phyloP scores from a whole-genome alignment of 2,888 invertebrate genomes.

The Epicampocera succincta region DNA sequence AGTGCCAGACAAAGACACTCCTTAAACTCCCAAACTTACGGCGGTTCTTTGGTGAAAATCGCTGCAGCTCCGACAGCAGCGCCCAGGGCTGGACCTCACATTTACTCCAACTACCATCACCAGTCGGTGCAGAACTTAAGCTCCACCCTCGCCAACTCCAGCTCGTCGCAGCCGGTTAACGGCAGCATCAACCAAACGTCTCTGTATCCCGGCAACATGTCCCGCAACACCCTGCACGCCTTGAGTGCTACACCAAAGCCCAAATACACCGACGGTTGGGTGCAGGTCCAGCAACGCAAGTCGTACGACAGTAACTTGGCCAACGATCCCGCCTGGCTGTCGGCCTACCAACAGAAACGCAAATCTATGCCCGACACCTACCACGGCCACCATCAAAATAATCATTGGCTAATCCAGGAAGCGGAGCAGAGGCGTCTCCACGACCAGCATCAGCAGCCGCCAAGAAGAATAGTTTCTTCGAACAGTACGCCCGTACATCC shows the following conservation, averaged over 20 bases:
- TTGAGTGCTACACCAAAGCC: slow-evolving; percentile 90
- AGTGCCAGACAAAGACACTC: slow-evolving; percentile 72
- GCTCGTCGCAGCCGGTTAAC: background rate
- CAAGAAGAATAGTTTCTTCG: slow-evolving; percentile 74
- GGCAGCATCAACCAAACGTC: slow-evolving; percentile 71
- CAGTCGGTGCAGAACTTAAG: slow-evolving; percentile 77
- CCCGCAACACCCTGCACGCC: slow-evolving; percentile 86
- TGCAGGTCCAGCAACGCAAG: slow-evolving; percentile 79
- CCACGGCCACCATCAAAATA: slow-evolving; percentile 77
- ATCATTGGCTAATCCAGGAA: slow-evolving; percentile 97
- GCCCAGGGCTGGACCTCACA: slow-evolving; percentile 64
- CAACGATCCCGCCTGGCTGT: slow-evolving; percentile 80
- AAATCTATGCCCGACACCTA: slow-evolving; percentile 85
- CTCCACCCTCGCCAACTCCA: slow-evolving; percentile 8
- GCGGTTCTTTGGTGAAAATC: slow-evolving; percentile 78
- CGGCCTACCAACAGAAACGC: slow-evolving; percentile 87
- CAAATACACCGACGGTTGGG: slow-evolving; percentile 85
- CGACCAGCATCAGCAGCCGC: slow-evolving; percentile 81
- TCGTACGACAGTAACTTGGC: slow-evolving; percentile 75
- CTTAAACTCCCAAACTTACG: slow-evolving; percentile 72
- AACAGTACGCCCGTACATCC: slow-evolving; percentile 64
- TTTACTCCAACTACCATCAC: slow-evolving; percentile 73
- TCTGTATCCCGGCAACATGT: slow-evolving; percentile 84
- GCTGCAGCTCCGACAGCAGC: slow-evolving; percentile 72
- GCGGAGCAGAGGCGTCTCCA: slow-evolving; percentile 92